phyloP scores from a whole-genome alignment of 2,888 invertebrate species.

The Malacosoma neustria region DNA sequence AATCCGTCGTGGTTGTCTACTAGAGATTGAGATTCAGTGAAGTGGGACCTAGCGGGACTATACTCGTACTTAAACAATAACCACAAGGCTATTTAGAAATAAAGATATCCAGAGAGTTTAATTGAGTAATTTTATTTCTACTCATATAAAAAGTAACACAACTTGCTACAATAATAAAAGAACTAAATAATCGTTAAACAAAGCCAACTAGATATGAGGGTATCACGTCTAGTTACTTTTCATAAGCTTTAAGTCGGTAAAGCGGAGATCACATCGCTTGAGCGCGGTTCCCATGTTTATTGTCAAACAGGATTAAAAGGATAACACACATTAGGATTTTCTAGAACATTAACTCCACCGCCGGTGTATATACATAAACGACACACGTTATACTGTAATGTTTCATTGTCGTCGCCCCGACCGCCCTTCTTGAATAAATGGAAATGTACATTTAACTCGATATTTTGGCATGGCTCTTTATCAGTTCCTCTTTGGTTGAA shows the following conservation, averaged over 20 bases:
- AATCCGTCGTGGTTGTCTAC: too few species aligned
- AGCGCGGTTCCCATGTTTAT: conserved; percentile 39
- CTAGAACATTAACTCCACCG: conserved; percentile 47
- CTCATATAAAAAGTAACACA: too few species aligned
- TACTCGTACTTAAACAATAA: too few species aligned
- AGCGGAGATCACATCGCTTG: conserved; percentile 30
- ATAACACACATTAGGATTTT: conserved; percentile 47
- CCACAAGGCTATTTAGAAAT: too few species aligned
- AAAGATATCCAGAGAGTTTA: too few species aligned
- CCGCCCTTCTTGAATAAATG: conserved; percentile 25
- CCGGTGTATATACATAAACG: conserved; percentile 41
- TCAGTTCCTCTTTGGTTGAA: background rate
- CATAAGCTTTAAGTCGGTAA: conserved; percentile 35
- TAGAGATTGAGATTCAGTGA: too few species aligned
- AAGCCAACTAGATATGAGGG: too few species aligned
- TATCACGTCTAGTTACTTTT: too few species aligned
- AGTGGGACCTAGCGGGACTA: too few species aligned
- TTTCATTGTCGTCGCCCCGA: conserved; percentile 37
- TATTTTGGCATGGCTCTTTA: conserved; percentile 12
- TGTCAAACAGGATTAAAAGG: conserved; percentile 49
- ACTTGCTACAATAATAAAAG: too few species aligned
- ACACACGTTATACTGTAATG: conserved; percentile 41
- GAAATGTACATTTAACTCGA: conserved; percentile 18
- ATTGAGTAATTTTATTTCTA: too few species aligned
- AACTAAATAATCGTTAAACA: too few species aligned